These are phyloP conservation scores for Darevskia nairensis DNA, from an alignment of 2,797 vertebrate genomes.

Conservation along the genomic window DNA sequence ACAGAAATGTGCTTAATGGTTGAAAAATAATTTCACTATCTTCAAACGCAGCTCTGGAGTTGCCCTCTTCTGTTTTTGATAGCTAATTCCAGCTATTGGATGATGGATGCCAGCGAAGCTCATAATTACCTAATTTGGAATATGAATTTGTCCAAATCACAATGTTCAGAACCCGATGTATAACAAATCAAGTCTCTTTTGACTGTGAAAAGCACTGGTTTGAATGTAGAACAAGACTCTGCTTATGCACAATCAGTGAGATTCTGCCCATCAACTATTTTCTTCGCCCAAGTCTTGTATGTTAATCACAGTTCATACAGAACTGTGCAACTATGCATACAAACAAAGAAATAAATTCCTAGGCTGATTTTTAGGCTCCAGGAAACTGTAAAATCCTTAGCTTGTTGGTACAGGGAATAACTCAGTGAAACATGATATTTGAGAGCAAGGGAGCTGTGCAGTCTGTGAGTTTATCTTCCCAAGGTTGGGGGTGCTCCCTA, in stretches of 20 bases:
- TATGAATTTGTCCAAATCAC: not conserved
- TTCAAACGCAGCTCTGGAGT: constrained; percentile 16
- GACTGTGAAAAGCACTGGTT: not conserved
- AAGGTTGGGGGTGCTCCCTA: not conserved
- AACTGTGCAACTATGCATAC: not conserved
- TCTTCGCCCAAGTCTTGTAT: too few relatives aligned
- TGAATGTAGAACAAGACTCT: not conserved
- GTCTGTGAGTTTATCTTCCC: not conserved
- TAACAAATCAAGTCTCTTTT: not conserved
- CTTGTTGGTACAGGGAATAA: not conserved
- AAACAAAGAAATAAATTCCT: not conserved
- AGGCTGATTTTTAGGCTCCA: not conserved
- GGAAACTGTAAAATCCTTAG: not conserved
- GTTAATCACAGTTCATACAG: too few relatives aligned
- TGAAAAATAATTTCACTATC: constrained; percentile 46
- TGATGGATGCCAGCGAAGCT: not conserved
- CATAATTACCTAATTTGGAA: not conserved
- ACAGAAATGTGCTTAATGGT: constrained; percentile 38
- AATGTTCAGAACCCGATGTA: not conserved
- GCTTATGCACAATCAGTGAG: not conserved
- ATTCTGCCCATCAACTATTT: not conserved
- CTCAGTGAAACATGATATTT: not conserved
- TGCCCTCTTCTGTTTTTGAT: constrained; percentile 3
- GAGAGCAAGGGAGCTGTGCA: not conserved
- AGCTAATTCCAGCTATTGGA: not conserved